Evolutionary conservation across 1,140 invertebrate species (phyloP).

Genomic region (Zaprionus kolodkinae): DNA sequence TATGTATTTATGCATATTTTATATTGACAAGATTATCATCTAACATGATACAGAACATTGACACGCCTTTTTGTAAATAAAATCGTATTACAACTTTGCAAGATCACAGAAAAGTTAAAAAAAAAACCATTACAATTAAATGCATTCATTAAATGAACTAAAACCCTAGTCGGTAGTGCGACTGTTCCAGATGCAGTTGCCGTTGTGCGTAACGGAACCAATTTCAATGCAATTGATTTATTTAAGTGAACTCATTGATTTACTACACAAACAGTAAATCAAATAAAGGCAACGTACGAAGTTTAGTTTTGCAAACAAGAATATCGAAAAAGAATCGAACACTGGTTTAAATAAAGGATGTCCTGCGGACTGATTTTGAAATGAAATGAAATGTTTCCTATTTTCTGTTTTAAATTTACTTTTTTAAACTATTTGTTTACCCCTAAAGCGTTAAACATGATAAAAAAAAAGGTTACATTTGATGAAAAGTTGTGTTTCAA

Average conservation of each 20-base stretch:
- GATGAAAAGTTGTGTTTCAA: no score
- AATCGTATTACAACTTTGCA: constrained; percentile 56
- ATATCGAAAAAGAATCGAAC: constrained; percentile 32
- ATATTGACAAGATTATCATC: constrained; percentile 42
- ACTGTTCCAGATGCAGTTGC: constrained; percentile 55
- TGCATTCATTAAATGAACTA: constrained; percentile 77
- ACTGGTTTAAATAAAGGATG: constrained; percentile 39
- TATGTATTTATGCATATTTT: constrained; percentile 14
- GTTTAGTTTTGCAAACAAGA: constrained; percentile 76
- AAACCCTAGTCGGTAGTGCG: constrained; percentile 56
- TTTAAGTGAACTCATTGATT: constrained; percentile 63
- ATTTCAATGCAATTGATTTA: constrained; percentile 67
- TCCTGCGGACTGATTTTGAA: background rate
- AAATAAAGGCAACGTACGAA: constrained; percentile 67
- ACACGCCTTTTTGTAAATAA: constrained; percentile 78
- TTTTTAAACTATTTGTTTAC: background rate
- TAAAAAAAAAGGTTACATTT: no score
- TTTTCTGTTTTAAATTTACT: background rate
- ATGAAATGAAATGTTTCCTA: background rate
- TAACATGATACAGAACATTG: constrained; percentile 15
- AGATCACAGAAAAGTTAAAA: constrained; percentile 39
- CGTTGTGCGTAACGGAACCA: constrained; percentile 17
- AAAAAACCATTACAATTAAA: constrained; percentile 51
- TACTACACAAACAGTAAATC: constrained; percentile 29
- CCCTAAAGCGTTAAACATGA: no score